Evolutionary conservation across 2,113 vertebrate species (phyloP).

Genomic region (Balaenoptera acutorostrata): DNA sequence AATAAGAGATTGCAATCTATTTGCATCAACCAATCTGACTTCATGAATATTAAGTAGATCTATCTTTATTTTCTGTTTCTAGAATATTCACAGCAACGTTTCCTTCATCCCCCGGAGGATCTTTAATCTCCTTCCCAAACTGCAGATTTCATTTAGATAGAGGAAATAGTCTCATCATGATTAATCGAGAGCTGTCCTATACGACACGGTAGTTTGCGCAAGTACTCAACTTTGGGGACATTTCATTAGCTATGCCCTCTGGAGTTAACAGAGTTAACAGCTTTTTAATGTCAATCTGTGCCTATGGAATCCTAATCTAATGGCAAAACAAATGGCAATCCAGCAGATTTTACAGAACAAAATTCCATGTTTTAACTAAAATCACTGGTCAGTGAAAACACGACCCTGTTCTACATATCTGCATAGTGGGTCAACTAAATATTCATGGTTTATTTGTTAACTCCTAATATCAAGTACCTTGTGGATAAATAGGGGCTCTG

Average conservation of each 20-base stretch:
- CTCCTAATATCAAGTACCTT: neutral
- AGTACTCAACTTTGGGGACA: conserved; percentile 37
- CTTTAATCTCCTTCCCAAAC: conserved; percentile 43
- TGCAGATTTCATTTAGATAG: conserved; percentile 59
- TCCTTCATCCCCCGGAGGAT: conserved; percentile 8
- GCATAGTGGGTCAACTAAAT: neutral
- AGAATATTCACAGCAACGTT: conserved; percentile 56
- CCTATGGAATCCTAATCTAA: conserved; percentile 15
- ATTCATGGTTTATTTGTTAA: neutral
- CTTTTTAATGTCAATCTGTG: conserved; percentile 37
- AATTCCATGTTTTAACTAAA: neutral
- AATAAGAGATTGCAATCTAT: conserved; percentile 44
- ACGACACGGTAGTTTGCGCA: neutral
- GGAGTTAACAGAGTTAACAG: conserved; percentile 54
- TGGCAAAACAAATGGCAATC: neutral
- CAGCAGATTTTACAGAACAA: neutral
- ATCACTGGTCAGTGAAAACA: neutral
- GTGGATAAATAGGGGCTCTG: neutral
- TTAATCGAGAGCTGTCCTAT: conserved; percentile 24
- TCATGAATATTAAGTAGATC: conserved; percentile 50
- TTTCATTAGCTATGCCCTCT: conserved; percentile 63
- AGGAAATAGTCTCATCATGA: conserved; percentile 38
- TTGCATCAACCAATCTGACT: conserved; percentile 36
- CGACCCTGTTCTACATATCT: neutral
- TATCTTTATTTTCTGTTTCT: conserved; percentile 60